These are phyloP conservation scores for Tragelaphus strepsiceros DNA, from an alignment of 2,113 vertebrate species.

Conservation along the genomic window DNA sequence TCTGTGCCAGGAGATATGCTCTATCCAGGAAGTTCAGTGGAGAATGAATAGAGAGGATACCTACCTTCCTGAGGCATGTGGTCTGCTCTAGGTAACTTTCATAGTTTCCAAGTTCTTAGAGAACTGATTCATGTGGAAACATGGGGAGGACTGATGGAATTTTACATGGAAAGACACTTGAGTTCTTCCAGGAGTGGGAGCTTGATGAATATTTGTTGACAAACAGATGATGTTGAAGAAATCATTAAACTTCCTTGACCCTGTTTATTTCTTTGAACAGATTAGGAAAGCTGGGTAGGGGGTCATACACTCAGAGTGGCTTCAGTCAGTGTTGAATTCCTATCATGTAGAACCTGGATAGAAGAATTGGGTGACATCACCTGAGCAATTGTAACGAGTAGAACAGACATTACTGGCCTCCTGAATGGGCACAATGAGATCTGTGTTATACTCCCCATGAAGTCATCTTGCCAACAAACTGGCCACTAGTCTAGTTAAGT, in stretches of 20 bases:
- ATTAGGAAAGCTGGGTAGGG: neutral
- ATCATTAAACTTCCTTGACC: neutral
- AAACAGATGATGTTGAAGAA: neutral
- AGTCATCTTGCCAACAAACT: neutral
- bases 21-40: neutral
- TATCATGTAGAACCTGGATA: neutral
- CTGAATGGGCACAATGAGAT: neutral
- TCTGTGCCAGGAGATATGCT: neutral
- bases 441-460: neutral
- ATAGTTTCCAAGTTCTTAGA: neutral
- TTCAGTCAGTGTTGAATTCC: neutral
- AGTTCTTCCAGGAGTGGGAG: neutral
- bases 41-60: neutral
- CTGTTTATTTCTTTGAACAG: neutral
- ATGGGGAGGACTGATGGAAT: neutral
- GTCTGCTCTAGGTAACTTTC: neutral
- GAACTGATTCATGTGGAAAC: neutral
- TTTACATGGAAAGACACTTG: neutral
- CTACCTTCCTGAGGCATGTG: neutral
- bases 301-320: neutral
- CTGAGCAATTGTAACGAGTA: neutral
- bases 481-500: neutral
- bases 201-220: neutral
- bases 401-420: neutral
- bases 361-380: neutral